Percentiles rank a stretch among this genome's conserved stretches.
Evolutionary conservation across 1,140 invertebrate species (phyloP).

Genomic region (Saccostrea glomerata): DNA sequence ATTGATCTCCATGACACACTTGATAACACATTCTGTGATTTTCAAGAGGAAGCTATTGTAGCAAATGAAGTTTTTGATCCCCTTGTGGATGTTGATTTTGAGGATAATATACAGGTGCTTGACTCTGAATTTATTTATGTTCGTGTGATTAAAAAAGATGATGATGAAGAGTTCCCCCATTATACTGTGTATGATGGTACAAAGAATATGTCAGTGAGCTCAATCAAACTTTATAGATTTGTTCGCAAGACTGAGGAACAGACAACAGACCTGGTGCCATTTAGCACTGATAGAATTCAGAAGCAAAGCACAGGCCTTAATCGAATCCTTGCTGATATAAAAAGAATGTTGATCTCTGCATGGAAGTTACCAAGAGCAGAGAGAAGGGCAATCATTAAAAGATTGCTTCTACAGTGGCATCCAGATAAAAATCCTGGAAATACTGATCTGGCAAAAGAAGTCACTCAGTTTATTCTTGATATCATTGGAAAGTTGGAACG

Average conservation of each 20-base stretch:
- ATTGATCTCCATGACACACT: not conserved
- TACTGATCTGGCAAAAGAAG: not conserved
- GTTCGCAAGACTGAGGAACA: constrained; percentile 16
- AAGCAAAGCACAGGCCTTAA: not conserved
- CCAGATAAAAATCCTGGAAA: constrained; percentile 6
- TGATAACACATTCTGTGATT: not conserved
- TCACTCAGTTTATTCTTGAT: constrained; percentile 21
- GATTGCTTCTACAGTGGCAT: not conserved
- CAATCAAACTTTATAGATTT: not conserved
- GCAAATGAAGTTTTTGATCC: constrained; percentile 4
- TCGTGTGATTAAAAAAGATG: not conserved
- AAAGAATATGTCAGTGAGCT: not conserved
- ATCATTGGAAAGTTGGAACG: not conserved
- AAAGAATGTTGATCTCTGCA: not conserved
- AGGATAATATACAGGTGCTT: not conserved
- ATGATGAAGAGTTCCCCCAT: not conserved
- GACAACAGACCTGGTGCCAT: not conserved
- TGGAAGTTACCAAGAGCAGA: not conserved
- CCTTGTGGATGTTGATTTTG: not conserved
- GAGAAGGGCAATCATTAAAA: not conserved
- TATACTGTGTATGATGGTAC: not conserved
- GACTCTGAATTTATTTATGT: constrained; percentile 11
- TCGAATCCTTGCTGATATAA: not conserved
- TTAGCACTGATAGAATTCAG: not conserved
- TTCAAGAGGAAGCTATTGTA: not conserved